Percentiles rank a stretch among this genome's conserved stretches.
phyloP scores from a whole-genome alignment of 2,888 invertebrate species.

The Alcis repandata region DNA sequence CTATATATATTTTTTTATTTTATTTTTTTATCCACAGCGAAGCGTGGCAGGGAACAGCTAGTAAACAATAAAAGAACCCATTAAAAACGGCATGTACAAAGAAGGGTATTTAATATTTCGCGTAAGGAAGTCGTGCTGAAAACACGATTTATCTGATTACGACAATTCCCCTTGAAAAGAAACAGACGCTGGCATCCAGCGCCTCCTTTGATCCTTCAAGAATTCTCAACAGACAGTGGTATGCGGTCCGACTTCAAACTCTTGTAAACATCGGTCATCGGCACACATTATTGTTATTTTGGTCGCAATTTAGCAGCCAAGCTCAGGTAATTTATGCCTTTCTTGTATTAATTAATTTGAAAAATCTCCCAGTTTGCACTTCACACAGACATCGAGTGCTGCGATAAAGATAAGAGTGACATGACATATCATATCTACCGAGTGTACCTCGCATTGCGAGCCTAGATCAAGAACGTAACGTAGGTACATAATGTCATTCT shows the following conservation, averaged over 20 bases:
- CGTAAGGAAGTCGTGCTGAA: slow-evolving; percentile 69
- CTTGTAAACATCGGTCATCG: slow-evolving; percentile 67
- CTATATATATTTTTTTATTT: too few species aligned
- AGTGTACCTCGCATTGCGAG: neutral
- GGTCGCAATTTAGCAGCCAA: slow-evolving; percentile 55
- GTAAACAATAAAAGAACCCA: slow-evolving; percentile 34
- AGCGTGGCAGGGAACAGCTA: too few species aligned
- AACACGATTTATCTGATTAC: slow-evolving; percentile 75
- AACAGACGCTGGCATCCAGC: slow-evolving; percentile 67
- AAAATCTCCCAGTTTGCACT: slow-evolving; percentile 36
- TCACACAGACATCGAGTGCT: slow-evolving; percentile 13
- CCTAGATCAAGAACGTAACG: slow-evolving; percentile 1
- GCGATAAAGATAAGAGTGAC: slow-evolving; percentile 39
- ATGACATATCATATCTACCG: slow-evolving; percentile 22
- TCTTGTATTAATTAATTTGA: slow-evolving; percentile 44
- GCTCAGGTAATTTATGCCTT: slow-evolving; percentile 53
- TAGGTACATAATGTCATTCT: slow-evolving; percentile 4
- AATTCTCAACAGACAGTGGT: slow-evolving; percentile 59
- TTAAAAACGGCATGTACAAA: slow-evolving; percentile 40
- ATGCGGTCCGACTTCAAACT: slow-evolving; percentile 60
- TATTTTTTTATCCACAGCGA: too few species aligned
- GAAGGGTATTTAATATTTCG: slow-evolving; percentile 52
- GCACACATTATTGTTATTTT: slow-evolving; percentile 64
- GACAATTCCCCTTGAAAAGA: slow-evolving; percentile 72
- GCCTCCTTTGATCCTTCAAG: slow-evolving; percentile 75